Conservation (phyloP, 2,888 invertebrate species). For the Scaptomyza flava region DNA sequence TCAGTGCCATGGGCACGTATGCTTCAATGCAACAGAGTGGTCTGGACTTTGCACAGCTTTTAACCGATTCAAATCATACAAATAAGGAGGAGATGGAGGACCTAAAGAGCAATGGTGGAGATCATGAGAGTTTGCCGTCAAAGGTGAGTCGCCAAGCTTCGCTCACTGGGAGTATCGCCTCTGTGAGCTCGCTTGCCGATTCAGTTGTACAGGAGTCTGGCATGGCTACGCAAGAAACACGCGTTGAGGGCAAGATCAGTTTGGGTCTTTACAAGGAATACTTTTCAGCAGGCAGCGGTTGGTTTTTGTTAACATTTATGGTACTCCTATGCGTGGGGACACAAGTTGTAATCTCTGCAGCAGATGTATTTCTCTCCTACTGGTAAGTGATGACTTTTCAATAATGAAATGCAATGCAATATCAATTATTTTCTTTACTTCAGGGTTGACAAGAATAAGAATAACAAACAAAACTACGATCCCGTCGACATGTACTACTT, state of each 20-base stretch:
- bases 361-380: slow-evolving; percentile 91
- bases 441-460: slow-evolving; percentile 71
- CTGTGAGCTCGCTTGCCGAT: slow-evolving; percentile 85
- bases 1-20: slow-evolving; percentile 87
- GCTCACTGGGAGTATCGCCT: slow-evolving; percentile 80
- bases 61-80: slow-evolving; percentile 85
- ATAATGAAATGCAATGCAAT: background rate
- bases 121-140: slow-evolving; percentile 21
- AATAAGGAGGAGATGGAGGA: slow-evolving; percentile 61
- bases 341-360: slow-evolving; percentile 89
- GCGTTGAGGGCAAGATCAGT: slow-evolving; percentile 87
- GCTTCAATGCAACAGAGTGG: slow-evolving; percentile 89
- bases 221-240: slow-evolving; percentile 85
- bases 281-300: slow-evolving; percentile 89
- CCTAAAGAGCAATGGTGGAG: slow-evolving; percentile 66
- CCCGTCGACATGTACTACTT: slow-evolving; percentile 85
- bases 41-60: slow-evolving; percentile 90
- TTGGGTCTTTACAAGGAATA: slow-evolving; percentile 88
- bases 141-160: slow-evolving; percentile 66
- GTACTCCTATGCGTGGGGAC: slow-evolving; percentile 87
- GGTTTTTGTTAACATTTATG: slow-evolving; percentile 86
- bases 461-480: slow-evolving; percentile 38
- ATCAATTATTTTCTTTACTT: background rate
- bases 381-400: slow-evolving; percentile 85
- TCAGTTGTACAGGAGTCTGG: slow-evolving; percentile 80